These are phyloP conservation scores for Caenorhabditis inopinata DNA, from an alignment of 1,140 invertebrate species.

Conservation along the genomic window DNA sequence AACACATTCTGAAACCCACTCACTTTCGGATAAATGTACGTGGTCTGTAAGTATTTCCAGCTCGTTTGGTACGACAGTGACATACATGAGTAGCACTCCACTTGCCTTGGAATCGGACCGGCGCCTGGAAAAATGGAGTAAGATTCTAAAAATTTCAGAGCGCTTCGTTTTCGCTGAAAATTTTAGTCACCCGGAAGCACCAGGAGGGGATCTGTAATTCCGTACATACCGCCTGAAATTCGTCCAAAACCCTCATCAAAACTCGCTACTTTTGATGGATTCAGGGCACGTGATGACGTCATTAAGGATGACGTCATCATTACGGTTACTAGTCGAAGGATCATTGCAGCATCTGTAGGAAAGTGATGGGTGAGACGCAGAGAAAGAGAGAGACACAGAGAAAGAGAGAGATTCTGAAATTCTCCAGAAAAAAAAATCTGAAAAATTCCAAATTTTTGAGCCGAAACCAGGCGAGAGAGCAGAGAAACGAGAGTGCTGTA, in stretches of 20 bases:
- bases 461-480: too few species aligned
- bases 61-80: conserved; percentile 60
- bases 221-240: not conserved
- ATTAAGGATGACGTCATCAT: not conserved
- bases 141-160: not conserved
- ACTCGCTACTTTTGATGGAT: not conserved
- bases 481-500: too few species aligned
- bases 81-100: conserved; percentile 65
- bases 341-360: conserved; percentile 12
- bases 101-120: conserved; percentile 51
- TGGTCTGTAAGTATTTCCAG: conserved; percentile 57
- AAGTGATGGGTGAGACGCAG: not conserved
- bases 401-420: not conserved
- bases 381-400: too few species aligned
- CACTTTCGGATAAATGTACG: conserved; percentile 61
- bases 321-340: conserved; percentile 8
- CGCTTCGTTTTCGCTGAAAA: too few species aligned
- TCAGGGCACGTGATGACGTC: not conserved
- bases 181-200: too few species aligned
- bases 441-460: too few species aligned
- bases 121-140: conserved; percentile 45
- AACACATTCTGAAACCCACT: not conserved
- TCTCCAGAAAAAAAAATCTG: not conserved
- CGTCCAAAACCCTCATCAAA: conserved; percentile 5
- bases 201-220: too few species aligned